phyloP scores from a whole-genome alignment of 2,888 invertebrate genomes.

The Nowickia ferox region DNA sequence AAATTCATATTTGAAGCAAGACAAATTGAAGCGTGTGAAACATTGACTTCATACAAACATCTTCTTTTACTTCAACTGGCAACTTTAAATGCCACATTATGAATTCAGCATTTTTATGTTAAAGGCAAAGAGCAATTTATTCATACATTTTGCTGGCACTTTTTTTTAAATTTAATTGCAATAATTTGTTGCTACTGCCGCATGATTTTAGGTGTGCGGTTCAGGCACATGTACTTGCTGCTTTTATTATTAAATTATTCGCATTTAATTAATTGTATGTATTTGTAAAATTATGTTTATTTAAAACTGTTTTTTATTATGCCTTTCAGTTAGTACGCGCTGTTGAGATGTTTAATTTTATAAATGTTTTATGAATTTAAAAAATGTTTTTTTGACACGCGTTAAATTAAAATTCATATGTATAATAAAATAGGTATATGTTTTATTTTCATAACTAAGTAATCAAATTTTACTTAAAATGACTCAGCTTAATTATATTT shows the following conservation, averaged over 20 bases:
- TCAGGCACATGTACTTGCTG: background rate
- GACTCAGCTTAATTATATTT: too few species aligned
- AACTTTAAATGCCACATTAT: conserved; percentile 23
- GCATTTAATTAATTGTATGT: conserved; percentile 9
- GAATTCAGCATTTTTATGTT: background rate
- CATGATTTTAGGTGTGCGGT: background rate
- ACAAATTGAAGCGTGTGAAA: background rate
- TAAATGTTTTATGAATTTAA: too few species aligned
- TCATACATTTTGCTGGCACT: background rate
- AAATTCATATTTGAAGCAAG: too few species aligned
- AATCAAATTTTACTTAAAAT: too few species aligned
- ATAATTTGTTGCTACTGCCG: conserved; percentile 16
- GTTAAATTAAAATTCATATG: too few species aligned
- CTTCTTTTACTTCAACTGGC: background rate
- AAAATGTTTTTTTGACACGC: too few species aligned
- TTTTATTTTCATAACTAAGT: too few species aligned
- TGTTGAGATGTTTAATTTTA: too few species aligned
- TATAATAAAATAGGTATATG: too few species aligned
- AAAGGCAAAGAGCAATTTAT: conserved; percentile 29
- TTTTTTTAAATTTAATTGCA: conserved; percentile 12
- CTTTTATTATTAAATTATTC: conserved; percentile 13
- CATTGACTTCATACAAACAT: background rate
- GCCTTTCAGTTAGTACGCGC: background rate
- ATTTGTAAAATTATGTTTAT: conserved; percentile 1
- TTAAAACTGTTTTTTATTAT: background rate